These are phyloP conservation scores for Eupithecia subfuscata DNA, from an alignment of 2,888 invertebrate species.

Conservation along the genomic window DNA sequence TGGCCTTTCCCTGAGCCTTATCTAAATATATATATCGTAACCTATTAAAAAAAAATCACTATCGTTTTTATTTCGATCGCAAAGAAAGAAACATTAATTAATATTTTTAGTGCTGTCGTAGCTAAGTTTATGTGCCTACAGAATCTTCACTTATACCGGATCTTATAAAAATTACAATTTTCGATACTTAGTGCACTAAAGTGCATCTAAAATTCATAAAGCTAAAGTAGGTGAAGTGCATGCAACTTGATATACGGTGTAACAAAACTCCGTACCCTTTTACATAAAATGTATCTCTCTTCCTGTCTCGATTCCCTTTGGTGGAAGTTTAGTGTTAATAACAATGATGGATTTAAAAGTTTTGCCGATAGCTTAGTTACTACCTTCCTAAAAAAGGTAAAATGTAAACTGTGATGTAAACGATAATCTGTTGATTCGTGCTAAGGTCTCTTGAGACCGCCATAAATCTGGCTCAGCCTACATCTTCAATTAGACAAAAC, in stretches of 20 bases:
- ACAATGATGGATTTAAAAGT: too few species aligned
- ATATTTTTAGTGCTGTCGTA: not conserved
- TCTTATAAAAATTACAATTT: not conserved
- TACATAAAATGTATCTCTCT: slow-evolving; percentile 59
- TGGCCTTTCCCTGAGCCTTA: too few species aligned
- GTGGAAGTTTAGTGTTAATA: slow-evolving; percentile 49
- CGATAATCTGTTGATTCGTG: not conserved
- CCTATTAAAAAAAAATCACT: too few species aligned
- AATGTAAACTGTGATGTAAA: not conserved
- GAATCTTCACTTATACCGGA: not conserved
- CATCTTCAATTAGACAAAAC: slow-evolving; percentile 72
- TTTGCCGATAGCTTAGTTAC: too few species aligned
- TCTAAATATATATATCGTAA: too few species aligned
- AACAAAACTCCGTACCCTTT: slow-evolving; percentile 28
- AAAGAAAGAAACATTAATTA: too few species aligned
- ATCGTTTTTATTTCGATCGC: too few species aligned
- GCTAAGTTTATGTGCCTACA: not conserved
- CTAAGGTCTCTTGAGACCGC: slow-evolving; percentile 26
- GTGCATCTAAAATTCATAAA: slow-evolving; percentile 3
- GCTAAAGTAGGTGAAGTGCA: slow-evolving; percentile 5
- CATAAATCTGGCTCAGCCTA: slow-evolving; percentile 71
- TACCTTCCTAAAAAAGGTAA: too few species aligned
- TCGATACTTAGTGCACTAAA: not conserved
- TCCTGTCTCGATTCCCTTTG: slow-evolving; percentile 55
- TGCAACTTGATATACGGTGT: slow-evolving; percentile 10